Evolutionary conservation across 2,888 invertebrate species (phyloP).

Genomic region (Allacma fusca): DNA sequence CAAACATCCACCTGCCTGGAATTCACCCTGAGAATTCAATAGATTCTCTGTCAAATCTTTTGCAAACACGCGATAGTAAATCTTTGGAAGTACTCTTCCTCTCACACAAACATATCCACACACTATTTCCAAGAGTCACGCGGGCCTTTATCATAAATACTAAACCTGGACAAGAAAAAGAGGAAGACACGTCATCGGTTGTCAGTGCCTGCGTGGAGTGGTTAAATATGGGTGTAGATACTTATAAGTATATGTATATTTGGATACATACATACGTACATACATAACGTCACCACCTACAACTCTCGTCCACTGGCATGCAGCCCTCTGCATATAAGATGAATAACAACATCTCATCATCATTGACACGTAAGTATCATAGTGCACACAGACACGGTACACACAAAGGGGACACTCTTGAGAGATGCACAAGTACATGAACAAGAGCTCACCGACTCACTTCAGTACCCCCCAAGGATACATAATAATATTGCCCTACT

Average conservation of each 20-base stretch:
- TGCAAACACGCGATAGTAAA: constrained; percentile 22
- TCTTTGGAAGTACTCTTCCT: constrained; percentile 3
- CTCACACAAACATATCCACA: neutral
- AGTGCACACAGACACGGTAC: neutral
- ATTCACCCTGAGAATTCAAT: constrained; percentile 21
- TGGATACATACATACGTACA: constrained; percentile 10
- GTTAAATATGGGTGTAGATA: neutral
- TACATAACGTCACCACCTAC: neutral
- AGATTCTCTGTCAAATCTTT: constrained; percentile 8
- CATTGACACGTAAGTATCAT: constrained; percentile 16
- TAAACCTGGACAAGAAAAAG: neutral
- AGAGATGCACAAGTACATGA: constrained; percentile 26
- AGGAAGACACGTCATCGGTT: neutral
- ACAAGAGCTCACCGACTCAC: constrained; percentile 31
- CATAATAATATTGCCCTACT: constrained; percentile 40
- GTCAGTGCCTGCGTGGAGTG: neutral
- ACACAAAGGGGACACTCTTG: constrained; percentile 29
- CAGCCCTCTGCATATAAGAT: neutral
- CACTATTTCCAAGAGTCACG: neutral
- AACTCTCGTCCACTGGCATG: no score
- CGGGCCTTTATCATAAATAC: constrained; percentile 6
- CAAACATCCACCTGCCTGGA: constrained; percentile 6
- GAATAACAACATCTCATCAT: constrained; percentile 3
- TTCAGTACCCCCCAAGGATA: constrained; percentile 44
- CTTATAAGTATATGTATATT: neutral